phyloP scores from a whole-genome alignment of 2,113 vertebrate species.

The Corythornis vintsioides region DNA sequence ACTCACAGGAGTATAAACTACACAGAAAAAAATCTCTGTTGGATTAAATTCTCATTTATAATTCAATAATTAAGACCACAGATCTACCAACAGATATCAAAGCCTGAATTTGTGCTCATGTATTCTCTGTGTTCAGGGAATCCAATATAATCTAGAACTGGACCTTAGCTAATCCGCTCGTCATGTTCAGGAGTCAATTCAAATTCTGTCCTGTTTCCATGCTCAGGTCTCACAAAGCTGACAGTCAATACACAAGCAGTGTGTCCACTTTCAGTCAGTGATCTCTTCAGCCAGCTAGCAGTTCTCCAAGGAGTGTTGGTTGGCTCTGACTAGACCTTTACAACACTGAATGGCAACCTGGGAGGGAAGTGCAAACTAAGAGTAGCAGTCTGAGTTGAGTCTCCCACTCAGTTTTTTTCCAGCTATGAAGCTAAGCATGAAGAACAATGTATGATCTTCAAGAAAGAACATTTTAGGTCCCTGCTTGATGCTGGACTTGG shows the following conservation, averaged over 20 bases:
- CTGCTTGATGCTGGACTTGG: neutral
- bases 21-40: neutral
- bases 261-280: neutral
- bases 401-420: neutral
- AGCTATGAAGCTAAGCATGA: neutral
- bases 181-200: neutral
- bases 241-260: neutral
- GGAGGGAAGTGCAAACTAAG: neutral
- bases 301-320: neutral
- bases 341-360: neutral
- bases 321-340: neutral
- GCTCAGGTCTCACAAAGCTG: neutral
- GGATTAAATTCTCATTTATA: neutral
- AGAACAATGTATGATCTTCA: neutral
- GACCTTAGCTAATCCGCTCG: neutral
- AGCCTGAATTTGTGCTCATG: neutral
- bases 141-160: neutral
- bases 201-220: neutral
- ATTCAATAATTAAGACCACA: neutral
- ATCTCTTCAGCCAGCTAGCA: neutral
- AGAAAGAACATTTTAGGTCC: neutral
- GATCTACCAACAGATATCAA: neutral
- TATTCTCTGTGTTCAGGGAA: neutral
- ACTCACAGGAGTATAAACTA: neutral
- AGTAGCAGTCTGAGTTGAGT: neutral